Evolutionary conservation across 1,140 invertebrate genomes (phyloP).

Genomic region (Brachionus rotundiformis): DNA sequence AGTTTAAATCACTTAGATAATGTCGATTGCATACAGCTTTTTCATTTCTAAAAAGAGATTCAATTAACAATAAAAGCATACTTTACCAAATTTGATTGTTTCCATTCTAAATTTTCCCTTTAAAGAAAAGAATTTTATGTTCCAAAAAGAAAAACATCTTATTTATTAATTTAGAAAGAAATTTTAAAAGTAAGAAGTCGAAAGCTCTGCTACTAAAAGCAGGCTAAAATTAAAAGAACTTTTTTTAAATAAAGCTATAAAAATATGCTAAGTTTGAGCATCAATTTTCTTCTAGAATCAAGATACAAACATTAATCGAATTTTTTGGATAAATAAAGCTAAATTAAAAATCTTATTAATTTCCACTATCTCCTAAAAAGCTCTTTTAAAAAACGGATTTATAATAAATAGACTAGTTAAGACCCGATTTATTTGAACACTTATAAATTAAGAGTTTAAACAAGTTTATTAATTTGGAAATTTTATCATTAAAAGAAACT

Average conservation of each 20-base stretch:
- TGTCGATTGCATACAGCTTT: background rate
- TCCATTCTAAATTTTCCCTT: background rate
- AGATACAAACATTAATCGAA: background rate
- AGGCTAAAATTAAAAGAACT: background rate
- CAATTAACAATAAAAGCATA: background rate
- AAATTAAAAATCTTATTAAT: background rate
- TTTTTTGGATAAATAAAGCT: background rate
- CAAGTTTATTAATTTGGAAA: no score
- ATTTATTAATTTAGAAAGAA: no score
- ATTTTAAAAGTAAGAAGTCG: background rate
- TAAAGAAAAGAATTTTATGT: background rate
- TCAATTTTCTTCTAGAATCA: background rate
- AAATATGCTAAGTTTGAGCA: background rate
- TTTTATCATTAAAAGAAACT: no score
- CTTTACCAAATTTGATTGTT: background rate
- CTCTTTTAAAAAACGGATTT: background rate
- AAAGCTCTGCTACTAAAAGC: background rate
- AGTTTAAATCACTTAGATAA: background rate
- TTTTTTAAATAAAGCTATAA: background rate
- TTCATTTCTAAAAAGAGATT: background rate
- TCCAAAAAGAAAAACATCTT: background rate
- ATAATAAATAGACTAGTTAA: background rate
- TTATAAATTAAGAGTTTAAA: no score
- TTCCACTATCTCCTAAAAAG: background rate
- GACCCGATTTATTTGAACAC: no score